These are phyloP conservation scores for Trogon surrucura DNA, from an alignment of 2,113 vertebrate genomes.

Conservation along the genomic window DNA sequence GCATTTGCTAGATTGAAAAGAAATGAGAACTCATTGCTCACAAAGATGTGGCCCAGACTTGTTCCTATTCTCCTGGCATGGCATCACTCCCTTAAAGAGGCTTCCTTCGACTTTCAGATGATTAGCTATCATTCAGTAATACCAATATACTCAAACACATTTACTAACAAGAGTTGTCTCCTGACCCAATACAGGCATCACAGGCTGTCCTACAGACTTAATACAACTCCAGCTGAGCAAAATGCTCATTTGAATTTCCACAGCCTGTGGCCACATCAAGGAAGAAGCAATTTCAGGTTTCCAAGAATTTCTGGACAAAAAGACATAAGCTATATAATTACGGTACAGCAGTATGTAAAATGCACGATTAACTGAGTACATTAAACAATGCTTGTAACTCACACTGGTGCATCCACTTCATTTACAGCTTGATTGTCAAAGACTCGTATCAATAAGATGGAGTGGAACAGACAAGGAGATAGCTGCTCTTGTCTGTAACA, in stretches of 20 bases:
- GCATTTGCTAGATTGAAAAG: slow-evolving; percentile 40
- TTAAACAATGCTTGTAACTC: not conserved
- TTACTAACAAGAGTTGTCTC: not conserved
- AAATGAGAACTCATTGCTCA: slow-evolving; percentile 44
- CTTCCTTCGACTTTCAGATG: slow-evolving; percentile 1
- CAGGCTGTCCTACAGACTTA: not conserved
- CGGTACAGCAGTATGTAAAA: not conserved
- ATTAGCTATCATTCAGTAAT: not conserved
- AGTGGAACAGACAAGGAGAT: not conserved
- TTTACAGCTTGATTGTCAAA: not conserved
- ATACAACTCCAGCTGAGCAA: not conserved
- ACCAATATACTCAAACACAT: not conserved
- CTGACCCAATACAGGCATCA: not conserved
- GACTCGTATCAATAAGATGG: not conserved
- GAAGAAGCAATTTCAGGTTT: slow-evolving; percentile 15
- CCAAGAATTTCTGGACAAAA: slow-evolving; percentile 6
- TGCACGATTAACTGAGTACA: not conserved
- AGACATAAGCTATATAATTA: not conserved
- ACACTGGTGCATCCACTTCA: not conserved
- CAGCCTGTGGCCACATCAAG: not conserved
- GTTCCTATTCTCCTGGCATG: not conserved
- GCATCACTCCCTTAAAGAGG: not conserved
- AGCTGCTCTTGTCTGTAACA: not conserved
- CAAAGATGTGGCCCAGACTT: not conserved
- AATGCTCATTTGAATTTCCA: slow-evolving; percentile 43